Conservation (phyloP, 2,888 invertebrate genomes). For the Andrena fulva region DNA sequence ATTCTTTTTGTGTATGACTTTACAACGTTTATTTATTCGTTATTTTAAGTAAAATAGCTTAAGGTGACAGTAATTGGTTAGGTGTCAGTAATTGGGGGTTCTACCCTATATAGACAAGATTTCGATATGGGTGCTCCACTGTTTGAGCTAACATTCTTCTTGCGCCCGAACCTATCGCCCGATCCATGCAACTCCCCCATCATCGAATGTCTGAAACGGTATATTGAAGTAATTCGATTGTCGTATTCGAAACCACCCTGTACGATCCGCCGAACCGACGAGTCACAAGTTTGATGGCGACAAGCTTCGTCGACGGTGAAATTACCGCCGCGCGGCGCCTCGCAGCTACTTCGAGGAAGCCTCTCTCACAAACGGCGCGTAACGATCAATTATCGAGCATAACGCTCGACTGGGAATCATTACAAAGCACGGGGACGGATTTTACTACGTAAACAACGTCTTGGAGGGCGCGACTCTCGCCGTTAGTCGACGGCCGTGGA, state of each 20-base stretch:
- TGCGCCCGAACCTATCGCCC: too few species aligned
- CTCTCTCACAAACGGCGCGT: slow-evolving; percentile 39
- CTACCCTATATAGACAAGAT: too few species aligned
- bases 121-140: too few species aligned
- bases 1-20: too few species aligned
- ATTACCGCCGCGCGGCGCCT: slow-evolving; percentile 7
- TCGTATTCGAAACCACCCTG: not conserved
- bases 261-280: not conserved
- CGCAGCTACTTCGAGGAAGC: slow-evolving; percentile 16
- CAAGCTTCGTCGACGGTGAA: not conserved
- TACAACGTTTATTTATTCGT: too few species aligned
- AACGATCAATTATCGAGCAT: slow-evolving; percentile 56
- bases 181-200: not conserved
- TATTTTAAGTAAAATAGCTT: too few species aligned
- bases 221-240: not conserved
- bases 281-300: too few species aligned
- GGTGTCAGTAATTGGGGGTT: too few species aligned
- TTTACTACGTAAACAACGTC: slow-evolving; percentile 54
- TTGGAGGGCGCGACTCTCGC: slow-evolving; percentile 44
- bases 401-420: slow-evolving; percentile 44
- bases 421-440: slow-evolving; percentile 35
- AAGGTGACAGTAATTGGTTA: too few species aligned
- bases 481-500: slow-evolving; percentile 44
- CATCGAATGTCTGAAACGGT: not conserved
- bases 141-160: too few species aligned